A percentile compares a stretch with the other conserved stretches of the same genome.
Conservation (phyloP, 2,888 invertebrate species). For the Lasius platythorax region DNA sequence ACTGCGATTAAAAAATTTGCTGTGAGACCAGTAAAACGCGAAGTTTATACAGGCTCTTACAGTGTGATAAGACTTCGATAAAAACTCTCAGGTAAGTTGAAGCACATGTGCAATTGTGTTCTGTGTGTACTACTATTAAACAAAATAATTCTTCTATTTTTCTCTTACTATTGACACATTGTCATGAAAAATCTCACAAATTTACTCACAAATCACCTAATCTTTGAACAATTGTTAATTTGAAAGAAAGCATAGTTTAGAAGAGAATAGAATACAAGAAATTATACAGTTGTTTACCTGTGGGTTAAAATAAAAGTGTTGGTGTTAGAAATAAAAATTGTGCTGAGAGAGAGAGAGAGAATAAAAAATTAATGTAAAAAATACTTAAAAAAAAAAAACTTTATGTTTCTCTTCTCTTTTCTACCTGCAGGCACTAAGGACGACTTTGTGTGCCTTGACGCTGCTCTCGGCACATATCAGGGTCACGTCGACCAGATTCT, state of each 20-base stretch:
- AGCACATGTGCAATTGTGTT: not conserved
- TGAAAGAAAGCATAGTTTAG: not conserved
- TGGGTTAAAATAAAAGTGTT: not conserved
- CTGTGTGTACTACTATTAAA: not conserved
- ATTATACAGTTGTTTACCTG: not conserved
- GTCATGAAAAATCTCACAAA: not conserved
- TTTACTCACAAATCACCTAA: not conserved
- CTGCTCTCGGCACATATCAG: constrained; percentile 95
- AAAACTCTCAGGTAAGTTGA: not conserved
- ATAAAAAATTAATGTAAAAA: not conserved
- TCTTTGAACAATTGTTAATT: not conserved
- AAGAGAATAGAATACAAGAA: not conserved
- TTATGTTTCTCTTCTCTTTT: not conserved
- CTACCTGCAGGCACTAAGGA: constrained; percentile 92
- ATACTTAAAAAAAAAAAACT: not conserved
- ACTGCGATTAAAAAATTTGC: not conserved
- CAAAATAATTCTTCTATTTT: not conserved
- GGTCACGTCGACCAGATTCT: constrained; percentile 95
- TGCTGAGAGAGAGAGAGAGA: not conserved
- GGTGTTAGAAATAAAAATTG: not conserved
- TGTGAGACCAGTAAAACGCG: not conserved
- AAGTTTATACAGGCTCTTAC: not conserved
- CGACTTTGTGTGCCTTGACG: constrained; percentile 96
- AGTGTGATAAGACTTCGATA: not conserved
- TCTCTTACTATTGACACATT: not conserved